phyloP scores from a whole-genome alignment of 2,113 vertebrate genomes.

The Rhynchopsitta pachyrhyncha region DNA sequence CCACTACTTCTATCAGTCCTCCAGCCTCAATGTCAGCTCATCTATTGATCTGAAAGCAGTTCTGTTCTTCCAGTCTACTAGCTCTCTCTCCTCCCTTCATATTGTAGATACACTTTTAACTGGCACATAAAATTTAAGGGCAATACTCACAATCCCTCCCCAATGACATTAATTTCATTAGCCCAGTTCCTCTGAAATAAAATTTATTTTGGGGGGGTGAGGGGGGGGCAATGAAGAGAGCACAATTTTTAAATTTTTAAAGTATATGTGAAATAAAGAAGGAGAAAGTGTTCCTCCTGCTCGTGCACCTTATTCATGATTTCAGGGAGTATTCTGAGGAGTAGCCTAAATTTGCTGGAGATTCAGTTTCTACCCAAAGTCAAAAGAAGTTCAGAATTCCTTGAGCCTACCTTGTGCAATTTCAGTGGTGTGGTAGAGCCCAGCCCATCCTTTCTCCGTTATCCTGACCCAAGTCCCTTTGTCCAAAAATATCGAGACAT shows the following conservation, averaged over 20 bases:
- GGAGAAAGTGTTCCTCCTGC: background rate
- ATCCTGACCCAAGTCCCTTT: background rate
- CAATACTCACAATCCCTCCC: background rate
- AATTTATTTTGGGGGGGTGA: background rate
- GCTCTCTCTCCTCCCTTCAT: background rate
- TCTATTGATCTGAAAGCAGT: slow-evolving; percentile 57
- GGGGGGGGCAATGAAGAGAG: background rate
- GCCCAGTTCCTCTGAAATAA: background rate
- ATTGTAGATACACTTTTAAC: background rate
- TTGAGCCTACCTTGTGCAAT: background rate
- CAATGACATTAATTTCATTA: background rate
- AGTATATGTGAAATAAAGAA: background rate
- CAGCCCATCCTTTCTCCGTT: background rate
- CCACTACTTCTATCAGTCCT: slow-evolving; percentile 39
- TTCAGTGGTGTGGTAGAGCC: background rate
- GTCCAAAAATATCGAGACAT: background rate
- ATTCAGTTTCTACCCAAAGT: background rate
- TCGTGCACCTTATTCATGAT: background rate
- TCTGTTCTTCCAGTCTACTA: slow-evolving; percentile 57
- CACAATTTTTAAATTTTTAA: background rate
- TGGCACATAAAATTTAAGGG: background rate
- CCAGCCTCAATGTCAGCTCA: slow-evolving; percentile 55
- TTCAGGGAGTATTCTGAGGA: background rate
- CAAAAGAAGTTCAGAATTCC: background rate
- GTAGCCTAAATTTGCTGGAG: background rate